phyloP scores from a whole-genome alignment of 2,797 vertebrate species.

The Onychomys torridus region DNA sequence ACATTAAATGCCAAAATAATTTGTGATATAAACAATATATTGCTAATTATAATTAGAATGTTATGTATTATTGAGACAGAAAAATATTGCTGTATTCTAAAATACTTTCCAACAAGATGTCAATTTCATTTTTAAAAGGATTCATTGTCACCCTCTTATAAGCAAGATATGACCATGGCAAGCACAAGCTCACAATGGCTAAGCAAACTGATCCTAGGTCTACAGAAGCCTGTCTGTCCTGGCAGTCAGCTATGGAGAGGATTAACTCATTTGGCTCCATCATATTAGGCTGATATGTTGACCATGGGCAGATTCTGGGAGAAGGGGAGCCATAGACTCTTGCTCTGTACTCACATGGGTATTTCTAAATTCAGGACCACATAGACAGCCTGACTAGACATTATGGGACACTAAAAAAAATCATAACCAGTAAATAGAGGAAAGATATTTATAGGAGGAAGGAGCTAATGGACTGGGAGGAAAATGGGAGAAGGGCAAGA shows the following conservation, averaged over 20 bases:
- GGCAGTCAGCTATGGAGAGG: not conserved
- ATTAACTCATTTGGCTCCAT: not conserved
- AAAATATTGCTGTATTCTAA: not conserved
- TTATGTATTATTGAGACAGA: not conserved
- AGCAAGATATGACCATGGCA: not conserved
- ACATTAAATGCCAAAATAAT: not conserved
- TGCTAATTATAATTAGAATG: not conserved
- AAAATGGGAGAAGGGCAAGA: not conserved
- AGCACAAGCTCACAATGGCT: not conserved
- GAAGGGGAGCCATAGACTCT: accelerated
- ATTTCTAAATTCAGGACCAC: not conserved
- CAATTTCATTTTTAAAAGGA: not conserved
- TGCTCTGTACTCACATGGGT: not conserved
- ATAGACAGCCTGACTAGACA: not conserved
- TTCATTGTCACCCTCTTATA: not conserved
- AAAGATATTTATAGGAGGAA: not conserved
- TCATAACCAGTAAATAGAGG: not conserved
- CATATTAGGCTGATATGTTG: not conserved
- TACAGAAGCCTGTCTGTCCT: not conserved
- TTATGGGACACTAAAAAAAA: not conserved
- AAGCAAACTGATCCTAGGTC: not conserved
- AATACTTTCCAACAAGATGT: not conserved
- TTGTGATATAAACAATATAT: not conserved
- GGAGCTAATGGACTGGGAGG: not conserved
- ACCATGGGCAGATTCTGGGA: not conserved